A percentile compares a stretch with the other conserved stretches of the same genome.
Evolutionary conservation across 2,113 vertebrate species (phyloP).

Genomic region (Suncus etruscus): DNA sequence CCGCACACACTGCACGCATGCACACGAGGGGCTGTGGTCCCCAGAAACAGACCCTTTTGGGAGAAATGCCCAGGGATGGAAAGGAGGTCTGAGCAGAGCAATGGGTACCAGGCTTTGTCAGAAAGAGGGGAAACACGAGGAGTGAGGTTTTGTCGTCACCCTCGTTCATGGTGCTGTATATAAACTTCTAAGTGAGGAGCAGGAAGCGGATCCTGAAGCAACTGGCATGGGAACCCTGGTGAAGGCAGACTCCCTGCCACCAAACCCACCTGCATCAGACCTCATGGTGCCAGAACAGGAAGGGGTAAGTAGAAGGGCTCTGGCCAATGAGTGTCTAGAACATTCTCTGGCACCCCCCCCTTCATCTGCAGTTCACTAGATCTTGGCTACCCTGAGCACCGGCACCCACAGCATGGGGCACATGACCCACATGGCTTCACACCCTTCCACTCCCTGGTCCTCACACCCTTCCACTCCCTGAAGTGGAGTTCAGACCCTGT

Average conservation of each 20-base stretch:
- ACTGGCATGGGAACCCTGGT: neutral
- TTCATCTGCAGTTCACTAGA: too few relatives aligned
- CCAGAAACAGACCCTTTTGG: neutral
- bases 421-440: too few relatives aligned
- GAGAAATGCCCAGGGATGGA: neutral
- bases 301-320: neutral
- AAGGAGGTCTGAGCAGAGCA: neutral
- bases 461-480: too few relatives aligned
- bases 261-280: neutral
- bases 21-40: neutral
- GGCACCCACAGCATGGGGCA: neutral
- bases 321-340: neutral
- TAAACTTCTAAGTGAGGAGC: neutral
- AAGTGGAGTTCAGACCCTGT: neutral
- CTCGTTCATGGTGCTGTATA: rapidly evolving
- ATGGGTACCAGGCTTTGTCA: rapidly evolving
- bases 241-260: neutral
- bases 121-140: rapidly evolving
- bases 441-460: too few relatives aligned
- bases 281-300: neutral
- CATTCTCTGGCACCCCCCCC: neutral
- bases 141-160: too few relatives aligned
- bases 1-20: neutral
- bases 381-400: neutral
- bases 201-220: neutral